Base-by-base conservation (phyloP, 2,113 vertebrate genomes). In the Mungos mungo region DNA sequence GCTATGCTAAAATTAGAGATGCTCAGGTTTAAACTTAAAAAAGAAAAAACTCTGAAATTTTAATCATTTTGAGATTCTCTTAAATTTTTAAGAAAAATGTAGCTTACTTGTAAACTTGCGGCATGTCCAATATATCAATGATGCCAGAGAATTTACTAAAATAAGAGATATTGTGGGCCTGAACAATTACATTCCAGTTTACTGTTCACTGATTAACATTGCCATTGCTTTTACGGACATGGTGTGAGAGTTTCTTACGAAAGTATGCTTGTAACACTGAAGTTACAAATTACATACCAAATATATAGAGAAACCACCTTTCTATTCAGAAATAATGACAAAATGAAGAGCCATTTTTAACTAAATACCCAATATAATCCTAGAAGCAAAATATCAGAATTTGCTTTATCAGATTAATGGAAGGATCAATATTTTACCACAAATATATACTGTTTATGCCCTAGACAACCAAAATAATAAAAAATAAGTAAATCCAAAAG, bases 271-370 rank as follows among this genome's bases (percentile, higher is more conserved):
- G 23, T 19, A 79, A 79, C 23, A 71, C 13, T 57, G 33, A 35
- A 77, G 54, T 38, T 95, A 65, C 47, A 74, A 31, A 95, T 23
- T 85, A 13, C 15, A 50, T 90, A n/a, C 57, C 13, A 76, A 31
- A 88, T 41, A 68, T 14, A 89, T 5, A 90, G n/a, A 83, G 79
- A 85, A 15, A 95, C 4, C 7, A 69, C 9, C 2, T 33, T 90
- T 90, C 29, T 85, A 81, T 74, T 27, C 9, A 90, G 33, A 96
- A 96, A 79, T 71, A 90, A 82, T 57, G 54, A 86, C 19, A 94
- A 84, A 94, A 91, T 85, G 16, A 93, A 60, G 4, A 87, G 27
- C 11, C 19, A 86, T 50, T 88, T 88, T 71, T 60, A 95, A 74
- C 21, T 71, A 88, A 65, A 77, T 91, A 76, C 10, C 4, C 69